Conservation (phyloP, 2,113 vertebrate genomes). For the Formicarius rufipectus region DNA sequence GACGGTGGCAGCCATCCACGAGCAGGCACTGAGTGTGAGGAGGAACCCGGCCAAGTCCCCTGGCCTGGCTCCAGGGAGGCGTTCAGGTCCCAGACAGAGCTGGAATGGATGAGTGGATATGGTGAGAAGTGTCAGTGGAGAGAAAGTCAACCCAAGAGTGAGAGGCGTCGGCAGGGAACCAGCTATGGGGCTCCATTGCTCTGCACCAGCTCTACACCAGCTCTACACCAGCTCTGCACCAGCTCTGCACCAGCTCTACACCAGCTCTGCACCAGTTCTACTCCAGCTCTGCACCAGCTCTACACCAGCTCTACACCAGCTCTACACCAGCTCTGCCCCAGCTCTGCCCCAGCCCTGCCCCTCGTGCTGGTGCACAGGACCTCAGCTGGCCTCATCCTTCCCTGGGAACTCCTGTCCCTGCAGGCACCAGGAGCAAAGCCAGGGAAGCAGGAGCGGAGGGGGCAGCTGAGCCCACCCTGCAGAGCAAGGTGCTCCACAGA, state of each 20-base stretch:
- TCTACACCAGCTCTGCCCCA: not conserved
- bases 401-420: not conserved
- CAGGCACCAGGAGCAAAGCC: not conserved
- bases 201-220: not conserved
- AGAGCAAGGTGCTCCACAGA: not conserved
- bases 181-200: not conserved
- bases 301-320: not conserved
- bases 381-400: not conserved
- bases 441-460: not conserved
- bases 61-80: not conserved
- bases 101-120: fast-evolving
- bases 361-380: fast-evolving
- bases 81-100: not conserved
- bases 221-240: not conserved
- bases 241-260: not conserved
- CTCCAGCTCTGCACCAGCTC: not conserved
- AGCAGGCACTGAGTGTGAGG: not conserved
- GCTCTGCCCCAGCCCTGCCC: no score
- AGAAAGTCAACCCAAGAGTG: not conserved
- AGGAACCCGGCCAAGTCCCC: not conserved
- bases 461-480: not conserved
- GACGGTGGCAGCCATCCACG: not conserved
- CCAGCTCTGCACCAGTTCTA: no score
- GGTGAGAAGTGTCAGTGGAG: not conserved
- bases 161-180: not conserved